Evolutionary conservation across 2,797 vertebrate species (phyloP).

Genomic region (Pipistrellus pipistrellus): DNA sequence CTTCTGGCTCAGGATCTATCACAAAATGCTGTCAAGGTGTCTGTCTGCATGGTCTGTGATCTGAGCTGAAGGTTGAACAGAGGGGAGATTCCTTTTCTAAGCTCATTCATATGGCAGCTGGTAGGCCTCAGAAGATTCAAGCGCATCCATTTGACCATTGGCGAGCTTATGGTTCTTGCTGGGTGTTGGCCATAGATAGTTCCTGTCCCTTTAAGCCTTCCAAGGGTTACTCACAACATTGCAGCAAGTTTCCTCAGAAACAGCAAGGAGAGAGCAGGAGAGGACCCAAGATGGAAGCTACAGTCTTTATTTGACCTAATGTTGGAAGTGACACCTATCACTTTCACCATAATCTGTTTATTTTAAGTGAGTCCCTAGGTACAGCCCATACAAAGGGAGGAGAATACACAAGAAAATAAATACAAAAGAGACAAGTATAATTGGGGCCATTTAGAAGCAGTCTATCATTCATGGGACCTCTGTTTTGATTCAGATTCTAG

Average conservation of each 20-base stretch:
- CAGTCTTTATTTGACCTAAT: neutral
- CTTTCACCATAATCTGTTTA: neutral
- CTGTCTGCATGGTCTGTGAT: neutral
- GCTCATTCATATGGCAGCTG: neutral
- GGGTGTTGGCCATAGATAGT: neutral
- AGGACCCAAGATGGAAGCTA: neutral
- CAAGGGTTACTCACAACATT: neutral
- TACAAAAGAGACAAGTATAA: neutral
- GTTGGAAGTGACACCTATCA: neutral
- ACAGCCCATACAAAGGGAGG: neutral
- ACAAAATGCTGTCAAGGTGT: neutral
- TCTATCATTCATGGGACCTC: neutral
- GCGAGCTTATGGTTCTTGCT: neutral
- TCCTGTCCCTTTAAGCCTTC: neutral
- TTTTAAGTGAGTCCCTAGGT: neutral
- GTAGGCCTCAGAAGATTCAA: neutral
- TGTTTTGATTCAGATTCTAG: constrained; percentile 8
- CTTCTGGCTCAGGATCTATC: neutral
- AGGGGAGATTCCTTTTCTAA: neutral
- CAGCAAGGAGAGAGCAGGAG: neutral
- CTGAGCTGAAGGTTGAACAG: neutral
- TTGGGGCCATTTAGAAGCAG: neutral
- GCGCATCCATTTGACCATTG: neutral
- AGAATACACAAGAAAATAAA: neutral
- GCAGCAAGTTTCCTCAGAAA: neutral